A percentile compares a stretch with the other conserved stretches of the same genome.
Conservation (phyloP, 2,888 invertebrate genomes). For the Hyalella azteca region DNA sequence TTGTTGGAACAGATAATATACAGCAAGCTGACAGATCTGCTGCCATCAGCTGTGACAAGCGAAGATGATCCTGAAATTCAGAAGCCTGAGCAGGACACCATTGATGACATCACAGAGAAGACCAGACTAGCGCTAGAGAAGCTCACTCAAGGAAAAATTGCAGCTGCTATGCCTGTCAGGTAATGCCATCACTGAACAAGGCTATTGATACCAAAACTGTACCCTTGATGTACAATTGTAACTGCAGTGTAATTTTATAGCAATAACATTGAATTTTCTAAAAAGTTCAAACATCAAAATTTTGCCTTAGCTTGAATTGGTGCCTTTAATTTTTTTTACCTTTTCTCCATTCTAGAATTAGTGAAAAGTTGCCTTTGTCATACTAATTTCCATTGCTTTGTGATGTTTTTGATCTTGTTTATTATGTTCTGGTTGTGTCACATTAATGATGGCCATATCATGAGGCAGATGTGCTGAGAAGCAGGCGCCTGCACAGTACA, state of each 20-base stretch:
- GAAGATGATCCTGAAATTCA: slow-evolving; percentile 90
- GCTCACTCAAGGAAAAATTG: slow-evolving; percentile 68
- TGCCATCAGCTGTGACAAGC: slow-evolving; percentile 86
- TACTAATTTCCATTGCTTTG: neutral
- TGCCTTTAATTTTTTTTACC: no score
- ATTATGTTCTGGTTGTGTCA: neutral
- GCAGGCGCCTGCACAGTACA: slow-evolving; percentile 92
- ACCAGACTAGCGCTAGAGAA: slow-evolving; percentile 88
- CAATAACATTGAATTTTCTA: no score
- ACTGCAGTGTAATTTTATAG: no score
- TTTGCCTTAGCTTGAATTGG: no score
- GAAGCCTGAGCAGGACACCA: slow-evolving; percentile 84
- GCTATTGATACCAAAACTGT: no score
- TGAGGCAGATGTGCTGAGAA: slow-evolving; percentile 94
- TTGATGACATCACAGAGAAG: slow-evolving; percentile 87
- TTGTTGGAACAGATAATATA: slow-evolving; percentile 84
- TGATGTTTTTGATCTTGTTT: neutral
- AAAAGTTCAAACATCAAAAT: no score
- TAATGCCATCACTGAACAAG: slow-evolving; percentile 61
- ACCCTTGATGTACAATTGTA: no score
- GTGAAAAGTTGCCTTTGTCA: neutral
- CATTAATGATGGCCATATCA: slow-evolving; percentile 81
- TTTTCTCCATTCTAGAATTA: no score
- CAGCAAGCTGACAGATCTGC: slow-evolving; percentile 87
- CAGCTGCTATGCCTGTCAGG: slow-evolving; percentile 54